Conservation (phyloP, 2,113 vertebrate genomes). For the Myotis brandtii region DNA sequence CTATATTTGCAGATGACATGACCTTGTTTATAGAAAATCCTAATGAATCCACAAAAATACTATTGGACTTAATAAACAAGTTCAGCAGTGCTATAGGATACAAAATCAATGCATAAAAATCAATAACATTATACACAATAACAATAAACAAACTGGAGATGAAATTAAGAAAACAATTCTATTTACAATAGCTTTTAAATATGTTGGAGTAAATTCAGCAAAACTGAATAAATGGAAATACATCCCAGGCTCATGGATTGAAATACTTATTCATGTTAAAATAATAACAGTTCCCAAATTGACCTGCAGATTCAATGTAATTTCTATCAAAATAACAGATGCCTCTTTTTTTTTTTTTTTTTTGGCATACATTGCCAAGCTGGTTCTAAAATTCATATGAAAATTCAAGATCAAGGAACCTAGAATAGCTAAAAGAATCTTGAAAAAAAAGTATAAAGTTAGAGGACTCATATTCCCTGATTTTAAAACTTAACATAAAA, state of each 20-base stretch:
- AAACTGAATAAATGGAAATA: not conserved
- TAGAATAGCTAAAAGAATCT: not conserved
- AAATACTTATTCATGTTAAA: not conserved
- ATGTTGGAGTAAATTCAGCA: not conserved
- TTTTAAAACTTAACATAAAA: slow-evolving; percentile 3
- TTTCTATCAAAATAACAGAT: not conserved
- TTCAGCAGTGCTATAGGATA: not conserved
- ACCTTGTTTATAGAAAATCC: not conserved
- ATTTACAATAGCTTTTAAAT: not conserved
- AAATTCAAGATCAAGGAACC: not conserved
- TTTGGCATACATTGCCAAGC: not conserved
- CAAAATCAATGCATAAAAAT: not conserved
- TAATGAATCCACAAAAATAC: not conserved
- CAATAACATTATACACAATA: not conserved
- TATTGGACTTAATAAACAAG: not conserved
- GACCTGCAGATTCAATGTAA: not conserved
- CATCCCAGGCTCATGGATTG: not conserved
- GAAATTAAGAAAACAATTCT: not conserved
- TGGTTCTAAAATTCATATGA: not conserved
- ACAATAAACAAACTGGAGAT: not conserved
- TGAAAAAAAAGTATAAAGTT: not conserved
- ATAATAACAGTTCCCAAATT: not conserved
- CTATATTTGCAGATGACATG: not conserved
- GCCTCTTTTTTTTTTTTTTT: not conserved
- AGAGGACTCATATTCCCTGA: not conserved